Conservation (phyloP, 2,888 invertebrate genomes). For the Mycogona germanica region DNA sequence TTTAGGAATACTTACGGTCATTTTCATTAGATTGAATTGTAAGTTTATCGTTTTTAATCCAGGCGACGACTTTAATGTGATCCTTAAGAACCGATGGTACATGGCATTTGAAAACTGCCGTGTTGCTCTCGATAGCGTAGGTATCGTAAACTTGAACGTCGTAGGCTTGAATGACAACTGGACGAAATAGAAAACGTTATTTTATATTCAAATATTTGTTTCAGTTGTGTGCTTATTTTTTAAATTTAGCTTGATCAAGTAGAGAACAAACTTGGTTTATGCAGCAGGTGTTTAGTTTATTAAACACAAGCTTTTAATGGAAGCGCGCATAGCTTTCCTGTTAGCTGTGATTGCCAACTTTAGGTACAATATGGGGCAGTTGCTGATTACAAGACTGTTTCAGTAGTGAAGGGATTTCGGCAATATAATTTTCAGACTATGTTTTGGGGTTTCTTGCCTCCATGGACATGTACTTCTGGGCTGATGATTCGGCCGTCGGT, state of each 20-base stretch:
- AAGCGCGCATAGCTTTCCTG: too few species aligned
- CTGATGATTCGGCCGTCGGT: conserved; percentile 5
- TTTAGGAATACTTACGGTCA: neutral
- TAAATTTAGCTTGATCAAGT: neutral
- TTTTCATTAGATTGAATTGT: conserved; percentile 7
- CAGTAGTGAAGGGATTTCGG: too few species aligned
- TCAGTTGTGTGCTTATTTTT: too few species aligned
- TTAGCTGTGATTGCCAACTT: neutral
- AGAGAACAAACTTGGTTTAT: neutral
- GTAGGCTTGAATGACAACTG: conserved; percentile 10
- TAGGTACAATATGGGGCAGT: neutral
- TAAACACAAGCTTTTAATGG: too few species aligned
- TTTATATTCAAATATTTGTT: too few species aligned
- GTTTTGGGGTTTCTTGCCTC: conserved; percentile 8
- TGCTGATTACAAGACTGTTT: neutral
- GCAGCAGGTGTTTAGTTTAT: neutral
- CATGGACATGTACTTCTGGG: conserved; percentile 5
- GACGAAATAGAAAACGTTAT: too few species aligned
- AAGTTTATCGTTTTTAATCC: conserved; percentile 17
- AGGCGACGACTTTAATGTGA: conserved; percentile 3
- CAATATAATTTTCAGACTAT: neutral
- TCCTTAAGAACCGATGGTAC: conserved; percentile 10
- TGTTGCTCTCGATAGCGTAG: conserved; percentile 14
- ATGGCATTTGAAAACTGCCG: conserved; percentile 15
- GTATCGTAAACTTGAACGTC: conserved; percentile 15